Evolutionary conservation across 2,113 vertebrate genomes (phyloP).

Genomic region (Hystrix brachyura): DNA sequence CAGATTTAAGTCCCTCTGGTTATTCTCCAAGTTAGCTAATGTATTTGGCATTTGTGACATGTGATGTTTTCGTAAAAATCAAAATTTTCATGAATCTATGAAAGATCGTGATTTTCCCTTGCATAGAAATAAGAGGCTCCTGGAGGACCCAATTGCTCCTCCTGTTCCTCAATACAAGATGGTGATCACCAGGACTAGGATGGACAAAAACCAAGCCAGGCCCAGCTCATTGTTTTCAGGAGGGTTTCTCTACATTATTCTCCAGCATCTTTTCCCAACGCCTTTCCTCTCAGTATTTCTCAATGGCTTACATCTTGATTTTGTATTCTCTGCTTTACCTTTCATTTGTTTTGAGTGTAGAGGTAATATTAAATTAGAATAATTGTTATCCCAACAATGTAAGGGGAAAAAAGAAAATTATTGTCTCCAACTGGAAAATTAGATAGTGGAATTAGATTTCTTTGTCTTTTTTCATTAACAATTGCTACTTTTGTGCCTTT

Average conservation of each 20-base stretch:
- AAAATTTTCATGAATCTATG: background rate
- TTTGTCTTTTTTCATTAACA: conserved; percentile 54
- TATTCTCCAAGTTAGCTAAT: background rate
- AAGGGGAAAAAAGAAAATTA: conserved; percentile 42
- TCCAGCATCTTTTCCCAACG: background rate
- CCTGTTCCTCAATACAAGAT: accelerated
- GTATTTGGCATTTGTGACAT: background rate
- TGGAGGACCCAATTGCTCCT: too few species aligned
- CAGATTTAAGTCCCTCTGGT: background rate
- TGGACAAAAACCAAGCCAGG: background rate
- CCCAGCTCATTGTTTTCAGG: background rate
- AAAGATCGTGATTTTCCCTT: background rate
- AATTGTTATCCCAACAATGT: conserved; percentile 46
- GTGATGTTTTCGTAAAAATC: background rate
- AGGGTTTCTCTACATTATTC: background rate
- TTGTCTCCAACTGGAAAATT: conserved; percentile 61
- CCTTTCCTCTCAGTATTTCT: background rate
- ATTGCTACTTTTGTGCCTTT: conserved; percentile 22
- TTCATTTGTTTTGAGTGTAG: conserved; percentile 36
- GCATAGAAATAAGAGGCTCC: background rate
- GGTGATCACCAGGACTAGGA: background rate
- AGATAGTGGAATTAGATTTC: conserved; percentile 64
- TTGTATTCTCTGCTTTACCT: conserved; percentile 51
- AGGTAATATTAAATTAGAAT: conserved; percentile 35
- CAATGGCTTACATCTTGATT: background rate